Conservation (phyloP, 2,888 invertebrate species). For the Sminthurinus aureus region DNA sequence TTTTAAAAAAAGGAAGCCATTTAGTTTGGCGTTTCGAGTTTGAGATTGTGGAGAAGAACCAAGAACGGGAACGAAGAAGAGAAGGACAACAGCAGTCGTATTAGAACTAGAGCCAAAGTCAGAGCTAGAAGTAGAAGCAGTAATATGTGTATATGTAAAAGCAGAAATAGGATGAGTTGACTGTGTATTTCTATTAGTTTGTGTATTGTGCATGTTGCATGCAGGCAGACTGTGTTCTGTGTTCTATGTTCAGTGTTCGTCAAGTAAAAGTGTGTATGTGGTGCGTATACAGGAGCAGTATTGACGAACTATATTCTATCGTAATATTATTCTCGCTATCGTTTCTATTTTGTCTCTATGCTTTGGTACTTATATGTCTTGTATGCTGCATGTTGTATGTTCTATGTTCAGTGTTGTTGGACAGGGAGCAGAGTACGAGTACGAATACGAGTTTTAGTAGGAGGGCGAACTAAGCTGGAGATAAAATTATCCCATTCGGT, state of each 20-base stretch:
- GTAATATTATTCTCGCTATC: not conserved
- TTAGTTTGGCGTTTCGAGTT: constrained; percentile 25
- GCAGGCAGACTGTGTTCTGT: constrained; percentile 14
- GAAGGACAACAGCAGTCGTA: constrained; percentile 20
- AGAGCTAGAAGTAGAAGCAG: not conserved
- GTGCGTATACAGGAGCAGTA: no score
- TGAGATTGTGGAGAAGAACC: constrained; percentile 10
- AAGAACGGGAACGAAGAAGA: not conserved
- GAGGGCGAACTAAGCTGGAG: constrained; percentile 39
- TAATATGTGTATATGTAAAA: constrained; percentile 21
- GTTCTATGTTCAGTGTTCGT: constrained; percentile 1
- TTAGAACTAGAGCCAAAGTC: not conserved
- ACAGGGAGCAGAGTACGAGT: not conserved
- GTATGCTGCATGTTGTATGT: no score
- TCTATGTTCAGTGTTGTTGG: no score
- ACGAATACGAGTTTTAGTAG: constrained; percentile 16
- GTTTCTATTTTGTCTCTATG: no score
- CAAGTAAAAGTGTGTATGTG: constrained; percentile 29
- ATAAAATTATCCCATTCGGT: constrained; percentile 43
- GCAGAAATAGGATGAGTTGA: not conserved
- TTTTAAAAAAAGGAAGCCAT: constrained; percentile 54
- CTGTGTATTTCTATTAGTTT: not conserved
- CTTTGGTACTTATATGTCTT: no score
- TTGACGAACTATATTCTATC: no score
- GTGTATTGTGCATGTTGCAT: constrained; percentile 37